Evolutionary conservation across 2,113 vertebrate species (phyloP).

Genomic region (Lucifuga dentata): DNA sequence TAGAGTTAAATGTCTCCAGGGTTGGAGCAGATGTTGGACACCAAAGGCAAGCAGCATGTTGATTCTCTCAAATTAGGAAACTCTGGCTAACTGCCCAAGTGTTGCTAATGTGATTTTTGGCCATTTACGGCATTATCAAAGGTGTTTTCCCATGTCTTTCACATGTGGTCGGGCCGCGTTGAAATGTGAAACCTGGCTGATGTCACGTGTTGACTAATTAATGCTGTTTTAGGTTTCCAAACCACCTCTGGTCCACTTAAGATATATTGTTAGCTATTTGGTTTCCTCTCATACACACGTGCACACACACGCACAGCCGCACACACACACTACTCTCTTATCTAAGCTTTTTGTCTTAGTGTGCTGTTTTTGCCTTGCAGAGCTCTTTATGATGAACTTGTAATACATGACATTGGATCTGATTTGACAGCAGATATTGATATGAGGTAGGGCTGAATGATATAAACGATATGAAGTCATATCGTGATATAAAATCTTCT

Average conservation of each 20-base stretch:
- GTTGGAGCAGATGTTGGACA: conserved; percentile 73
- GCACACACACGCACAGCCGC: background rate
- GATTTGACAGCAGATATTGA: conserved; percentile 51
- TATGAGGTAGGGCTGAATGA: too few relatives aligned
- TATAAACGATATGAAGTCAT: too few relatives aligned
- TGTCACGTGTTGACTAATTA: conserved; percentile 57
- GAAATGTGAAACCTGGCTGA: conserved; percentile 44
- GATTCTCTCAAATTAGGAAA: conserved; percentile 56
- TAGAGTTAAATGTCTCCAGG: conserved; percentile 72
- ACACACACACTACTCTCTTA: background rate
- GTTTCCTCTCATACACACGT: conserved; percentile 8
- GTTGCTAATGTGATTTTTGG: conserved; percentile 67
- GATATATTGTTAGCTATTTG: conserved; percentile 25
- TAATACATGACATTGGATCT: conserved; percentile 27
- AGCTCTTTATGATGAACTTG: background rate
- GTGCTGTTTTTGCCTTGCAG: background rate
- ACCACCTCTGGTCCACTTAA: conserved; percentile 10
- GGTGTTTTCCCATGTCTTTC: conserved; percentile 45
- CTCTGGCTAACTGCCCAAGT: conserved; percentile 56
- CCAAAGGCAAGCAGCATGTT: conserved; percentile 57
- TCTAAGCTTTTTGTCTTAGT: background rate
- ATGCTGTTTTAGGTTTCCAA: conserved; percentile 54
- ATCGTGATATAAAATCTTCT: too few relatives aligned
- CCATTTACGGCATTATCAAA: conserved; percentile 65
- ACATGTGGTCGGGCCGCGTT: conserved; percentile 20